Evolutionary conservation across 2,113 vertebrate species (phyloP).

Genomic region (Drymodes brunneopygia): DNA sequence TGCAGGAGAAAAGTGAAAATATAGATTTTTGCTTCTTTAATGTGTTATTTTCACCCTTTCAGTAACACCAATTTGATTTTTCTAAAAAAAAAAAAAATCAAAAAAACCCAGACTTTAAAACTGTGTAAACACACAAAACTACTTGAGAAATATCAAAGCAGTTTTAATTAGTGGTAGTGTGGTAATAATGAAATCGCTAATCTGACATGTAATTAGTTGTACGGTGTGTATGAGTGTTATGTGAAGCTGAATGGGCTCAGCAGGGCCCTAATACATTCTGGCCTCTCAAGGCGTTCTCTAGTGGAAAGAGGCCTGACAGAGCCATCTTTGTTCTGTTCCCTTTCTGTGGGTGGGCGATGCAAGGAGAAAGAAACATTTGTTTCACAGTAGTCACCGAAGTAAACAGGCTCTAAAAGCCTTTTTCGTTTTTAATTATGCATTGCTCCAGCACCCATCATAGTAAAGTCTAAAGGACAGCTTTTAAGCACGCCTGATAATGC

Average conservation of each 20-base stretch:
- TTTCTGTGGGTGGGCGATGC: constrained; percentile 87
- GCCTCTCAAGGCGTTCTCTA: constrained; percentile 86
- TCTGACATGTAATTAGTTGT: constrained; percentile 91
- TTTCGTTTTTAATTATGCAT: constrained; percentile 77
- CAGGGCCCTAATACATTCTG: constrained; percentile 85
- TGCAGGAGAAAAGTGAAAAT: neutral
- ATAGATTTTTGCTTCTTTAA: neutral
- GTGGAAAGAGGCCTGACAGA: constrained; percentile 85
- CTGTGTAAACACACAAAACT: constrained; percentile 82
- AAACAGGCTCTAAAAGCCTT: constrained; percentile 84
- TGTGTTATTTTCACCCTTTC: neutral
- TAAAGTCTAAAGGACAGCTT: constrained; percentile 46
- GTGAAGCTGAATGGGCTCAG: constrained; percentile 81
- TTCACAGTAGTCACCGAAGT: constrained; percentile 81
- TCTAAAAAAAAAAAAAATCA: neutral
- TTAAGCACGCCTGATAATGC: constrained; percentile 28
- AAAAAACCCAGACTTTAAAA: constrained; percentile 6
- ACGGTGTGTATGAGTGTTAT: constrained; percentile 76
- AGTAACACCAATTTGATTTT: constrained; percentile 8
- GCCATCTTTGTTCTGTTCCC: constrained; percentile 88
- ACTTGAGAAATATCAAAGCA: constrained; percentile 88
- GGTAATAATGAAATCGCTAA: constrained; percentile 88
- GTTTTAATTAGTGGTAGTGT: constrained; percentile 91
- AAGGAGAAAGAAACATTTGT: constrained; percentile 88
- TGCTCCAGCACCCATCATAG: constrained; percentile 54